These are phyloP conservation scores for Pantelozetes paolii DNA, from an alignment of 2,888 invertebrate species.

Conservation along the genomic window DNA sequence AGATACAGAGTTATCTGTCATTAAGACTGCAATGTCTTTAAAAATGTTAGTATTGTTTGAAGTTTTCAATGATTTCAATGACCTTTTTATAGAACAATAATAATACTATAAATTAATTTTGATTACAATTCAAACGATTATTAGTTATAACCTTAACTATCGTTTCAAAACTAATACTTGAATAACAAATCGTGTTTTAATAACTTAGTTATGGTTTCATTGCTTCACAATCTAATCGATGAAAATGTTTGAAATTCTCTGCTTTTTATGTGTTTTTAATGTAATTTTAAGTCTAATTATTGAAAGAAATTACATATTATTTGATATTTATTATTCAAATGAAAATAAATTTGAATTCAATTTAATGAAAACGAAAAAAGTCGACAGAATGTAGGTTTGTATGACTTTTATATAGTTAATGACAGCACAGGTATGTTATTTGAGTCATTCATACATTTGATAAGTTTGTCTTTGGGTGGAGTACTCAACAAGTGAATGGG, in stretches of 20 bases:
- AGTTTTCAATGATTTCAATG: background rate
- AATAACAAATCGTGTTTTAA: background rate
- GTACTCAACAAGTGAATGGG: background rate
- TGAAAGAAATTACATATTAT: background rate
- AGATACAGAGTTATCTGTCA: no score
- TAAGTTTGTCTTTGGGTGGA: conserved; percentile 3
- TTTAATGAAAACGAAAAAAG: background rate
- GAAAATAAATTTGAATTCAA: no score
- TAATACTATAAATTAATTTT: background rate
- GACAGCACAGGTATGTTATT: background rate
- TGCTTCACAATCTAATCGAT: background rate
- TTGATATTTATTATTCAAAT: no score
- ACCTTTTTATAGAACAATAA: conserved; percentile 30
- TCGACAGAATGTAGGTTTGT: background rate
- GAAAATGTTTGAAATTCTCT: background rate
- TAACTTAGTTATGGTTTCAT: background rate
- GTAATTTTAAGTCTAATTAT: background rate
- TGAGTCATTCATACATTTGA: background rate
- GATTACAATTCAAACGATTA: background rate
- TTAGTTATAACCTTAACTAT: background rate
- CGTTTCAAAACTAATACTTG: background rate
- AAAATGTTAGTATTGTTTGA: background rate
- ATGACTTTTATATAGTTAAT: background rate
- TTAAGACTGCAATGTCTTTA: background rate
- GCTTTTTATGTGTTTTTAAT: background rate